phyloP scores from a whole-genome alignment of 2,113 vertebrate genomes.

The Microcebus tavaratra region DNA sequence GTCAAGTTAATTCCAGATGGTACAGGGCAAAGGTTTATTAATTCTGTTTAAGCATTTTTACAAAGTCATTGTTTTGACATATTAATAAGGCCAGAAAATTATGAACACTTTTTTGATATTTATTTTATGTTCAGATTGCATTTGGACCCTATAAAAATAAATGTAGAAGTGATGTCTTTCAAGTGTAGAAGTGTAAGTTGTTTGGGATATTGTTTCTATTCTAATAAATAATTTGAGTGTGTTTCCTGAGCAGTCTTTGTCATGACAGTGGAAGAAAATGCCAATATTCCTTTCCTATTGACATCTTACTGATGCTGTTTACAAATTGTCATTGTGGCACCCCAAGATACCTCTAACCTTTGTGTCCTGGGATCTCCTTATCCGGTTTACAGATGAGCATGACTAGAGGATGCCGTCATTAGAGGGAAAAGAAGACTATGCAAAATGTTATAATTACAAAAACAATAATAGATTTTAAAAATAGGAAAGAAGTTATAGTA shows the following conservation, averaged over 20 bases:
- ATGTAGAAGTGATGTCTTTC: not conserved
- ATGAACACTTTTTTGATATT: not conserved
- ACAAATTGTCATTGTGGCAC: not conserved
- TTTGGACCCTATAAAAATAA: not conserved
- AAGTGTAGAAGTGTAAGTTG: not conserved
- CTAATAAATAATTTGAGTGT: not conserved
- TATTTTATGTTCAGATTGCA: not conserved
- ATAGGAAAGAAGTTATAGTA: not conserved
- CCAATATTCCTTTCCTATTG: not conserved
- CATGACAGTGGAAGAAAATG: not conserved
- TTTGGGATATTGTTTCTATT: not conserved
- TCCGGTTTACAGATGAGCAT: not conserved
- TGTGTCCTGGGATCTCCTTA: not conserved
- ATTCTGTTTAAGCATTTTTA: not conserved
- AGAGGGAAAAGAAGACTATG: rapidly evolving
- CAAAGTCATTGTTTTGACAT: not conserved
- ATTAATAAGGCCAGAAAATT: not conserved
- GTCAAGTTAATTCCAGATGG: not conserved
- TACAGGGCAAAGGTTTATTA: not conserved
- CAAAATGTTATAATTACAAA: not conserved
- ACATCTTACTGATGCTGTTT: not conserved
- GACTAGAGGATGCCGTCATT: not conserved
- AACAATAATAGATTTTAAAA: not conserved
- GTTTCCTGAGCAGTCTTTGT: not conserved
- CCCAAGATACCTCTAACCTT: not conserved